Evolutionary conservation across 1,140 invertebrate genomes (phyloP).

Genomic region (Penaeus vannamei): DNA sequence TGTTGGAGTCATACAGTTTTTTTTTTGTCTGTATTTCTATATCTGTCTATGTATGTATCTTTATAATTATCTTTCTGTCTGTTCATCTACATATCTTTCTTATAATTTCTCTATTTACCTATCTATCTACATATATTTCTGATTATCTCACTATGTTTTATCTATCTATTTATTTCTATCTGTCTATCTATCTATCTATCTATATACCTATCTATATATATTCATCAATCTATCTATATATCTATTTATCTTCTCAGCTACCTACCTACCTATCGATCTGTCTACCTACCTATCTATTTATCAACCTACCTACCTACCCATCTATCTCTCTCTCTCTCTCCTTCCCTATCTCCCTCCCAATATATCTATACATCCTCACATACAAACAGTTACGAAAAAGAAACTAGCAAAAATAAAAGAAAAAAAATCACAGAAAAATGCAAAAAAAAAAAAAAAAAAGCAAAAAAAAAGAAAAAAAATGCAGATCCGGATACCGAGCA

Average conservation of each 20-base stretch:
- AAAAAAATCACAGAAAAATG: too few relatives aligned
- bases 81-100: not conserved
- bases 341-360: too few relatives aligned
- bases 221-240: not conserved
- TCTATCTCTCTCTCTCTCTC: too few relatives aligned
- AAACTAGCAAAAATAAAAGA: too few relatives aligned
- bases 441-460: not conserved
- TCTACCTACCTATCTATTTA: not conserved
- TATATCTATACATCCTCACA: too few relatives aligned
- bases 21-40: not conserved
- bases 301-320: not conserved
- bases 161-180: too few relatives aligned
- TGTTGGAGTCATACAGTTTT: not conserved
- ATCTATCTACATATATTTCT: not conserved
- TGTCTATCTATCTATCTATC: slow-evolving; percentile 8
- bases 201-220: slow-evolving; percentile 25
- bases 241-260: not conserved
- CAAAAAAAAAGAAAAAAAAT: not conserved
- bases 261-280: not conserved
- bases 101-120: not conserved
- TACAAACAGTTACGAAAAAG: too few relatives aligned
- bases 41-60: slow-evolving; percentile 2
- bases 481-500: not conserved
- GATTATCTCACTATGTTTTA: too few relatives aligned
- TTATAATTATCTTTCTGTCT: not conserved